These are phyloP conservation scores for Cryptomyrus ogoouensis DNA, from an alignment of 2,113 vertebrate genomes.

Conservation along the genomic window DNA sequence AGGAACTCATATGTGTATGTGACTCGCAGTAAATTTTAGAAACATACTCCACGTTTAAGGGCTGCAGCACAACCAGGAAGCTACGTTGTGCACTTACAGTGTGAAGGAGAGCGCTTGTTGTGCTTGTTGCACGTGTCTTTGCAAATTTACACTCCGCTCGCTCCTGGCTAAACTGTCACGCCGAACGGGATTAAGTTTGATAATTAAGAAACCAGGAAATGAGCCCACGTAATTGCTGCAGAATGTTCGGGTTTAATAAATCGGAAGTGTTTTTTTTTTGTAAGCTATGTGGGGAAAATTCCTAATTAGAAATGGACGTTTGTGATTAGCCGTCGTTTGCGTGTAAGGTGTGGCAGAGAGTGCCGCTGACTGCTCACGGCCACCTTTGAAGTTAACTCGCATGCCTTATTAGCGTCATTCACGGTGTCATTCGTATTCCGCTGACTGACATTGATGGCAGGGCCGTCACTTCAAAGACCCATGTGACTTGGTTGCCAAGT, in stretches of 20 bases:
- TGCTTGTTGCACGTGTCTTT: background rate
- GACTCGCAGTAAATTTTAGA: background rate
- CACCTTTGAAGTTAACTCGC: constrained; percentile 18
- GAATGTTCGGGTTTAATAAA: constrained; percentile 32
- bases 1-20: background rate
- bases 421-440: background rate
- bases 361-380: constrained; percentile 22
- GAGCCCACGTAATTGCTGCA: constrained; percentile 21
- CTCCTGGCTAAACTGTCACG: constrained; percentile 23
- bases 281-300: constrained; percentile 31
- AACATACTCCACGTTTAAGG: background rate
- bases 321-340: constrained; percentile 31
- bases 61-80: background rate
- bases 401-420: background rate
- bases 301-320: constrained; percentile 37
- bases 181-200: constrained; percentile 27
- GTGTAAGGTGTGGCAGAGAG: constrained; percentile 9
- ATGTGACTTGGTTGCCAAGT: background rate
- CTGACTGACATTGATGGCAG: background rate
- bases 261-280: constrained; percentile 31
- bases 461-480: background rate
- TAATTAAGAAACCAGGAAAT: constrained; percentile 31
- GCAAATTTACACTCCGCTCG: background rate
- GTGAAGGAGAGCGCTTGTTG: background rate
- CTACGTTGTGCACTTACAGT: background rate